Percentiles rank a stretch among this genome's conserved stretches.
These are phyloP conservation scores for Pyrocoelia pectoralis DNA, from an alignment of 2,888 invertebrate species.

Conservation along the genomic window DNA sequence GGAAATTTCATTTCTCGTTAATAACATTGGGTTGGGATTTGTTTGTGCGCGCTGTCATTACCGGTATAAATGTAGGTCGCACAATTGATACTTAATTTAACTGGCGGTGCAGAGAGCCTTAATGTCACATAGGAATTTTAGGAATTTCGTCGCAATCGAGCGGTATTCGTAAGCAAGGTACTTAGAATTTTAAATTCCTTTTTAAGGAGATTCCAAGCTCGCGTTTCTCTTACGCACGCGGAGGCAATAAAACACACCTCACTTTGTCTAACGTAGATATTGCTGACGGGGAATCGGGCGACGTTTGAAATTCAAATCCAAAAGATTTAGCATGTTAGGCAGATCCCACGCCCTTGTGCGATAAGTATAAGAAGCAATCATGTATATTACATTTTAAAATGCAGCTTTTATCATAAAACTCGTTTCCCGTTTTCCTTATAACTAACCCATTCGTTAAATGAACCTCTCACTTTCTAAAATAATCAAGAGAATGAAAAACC, in stretches of 20 bases:
- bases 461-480: constrained; percentile 9
- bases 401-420: constrained; percentile 36
- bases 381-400: constrained; percentile 39
- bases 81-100: constrained; percentile 34
- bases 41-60: constrained; percentile 41
- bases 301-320: constrained; percentile 47
- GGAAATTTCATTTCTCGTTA: constrained; percentile 48
- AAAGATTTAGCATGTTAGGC: constrained; percentile 45
- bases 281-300: constrained; percentile 44
- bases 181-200: constrained; percentile 43
- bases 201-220: constrained; percentile 39
- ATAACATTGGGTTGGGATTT: constrained; percentile 43
- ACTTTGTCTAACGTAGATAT: constrained; percentile 46
- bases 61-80: constrained; percentile 33
- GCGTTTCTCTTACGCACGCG: constrained; percentile 37
- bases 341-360: constrained; percentile 36
- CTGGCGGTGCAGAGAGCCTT: constrained; percentile 18
- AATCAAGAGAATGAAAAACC: not conserved
- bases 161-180: constrained; percentile 36
- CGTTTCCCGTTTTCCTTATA: constrained; percentile 18
- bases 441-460: constrained; percentile 18
- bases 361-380: constrained; percentile 43
- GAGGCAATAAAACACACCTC: constrained; percentile 45
- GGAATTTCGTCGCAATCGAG: constrained; percentile 30
- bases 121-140: constrained; percentile 31